Evolutionary conservation across 2,888 invertebrate species (phyloP), one percentile per base, ranked within the genome.

Genomic region (Idaea straminata): DNA sequence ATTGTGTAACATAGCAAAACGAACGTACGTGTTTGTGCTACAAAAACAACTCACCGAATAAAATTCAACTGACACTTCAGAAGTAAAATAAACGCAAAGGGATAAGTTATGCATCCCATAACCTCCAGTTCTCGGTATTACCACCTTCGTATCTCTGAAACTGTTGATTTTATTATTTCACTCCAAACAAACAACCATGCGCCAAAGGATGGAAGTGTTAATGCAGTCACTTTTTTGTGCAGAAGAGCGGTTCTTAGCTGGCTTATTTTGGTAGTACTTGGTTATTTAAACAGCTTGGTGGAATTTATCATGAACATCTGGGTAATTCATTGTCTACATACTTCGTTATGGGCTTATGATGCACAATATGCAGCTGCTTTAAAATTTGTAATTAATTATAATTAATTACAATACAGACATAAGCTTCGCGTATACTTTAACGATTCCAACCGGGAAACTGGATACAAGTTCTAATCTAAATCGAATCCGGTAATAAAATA

Each of bases 71-170:
- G 13, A 47, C 47, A 47, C 47, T 47, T 47, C 47, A 47, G 47
- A 47, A 47, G 47, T 47, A 47, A 47, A 47, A 47, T 47, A 47
- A 47, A 47, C 58, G 63, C 59, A 59, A 35, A 36, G 66, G 68
- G 71, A 72, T 71, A 66, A 72, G 60, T 64, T 69, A 69, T 69
- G 65, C 68, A 61, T 60, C 36, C 65, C 70, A 63, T 66, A 61
- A 34, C 64, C 38, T 63, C 57, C 62, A 61, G 61, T 72, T 72
- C 72, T 66, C 62, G 61, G 72, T 67, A 73, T 65, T 66, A 57
- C 62, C 70, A 65, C 68, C 66, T 25, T 13, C 59, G 47, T 60
- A 47, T 65, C 66, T 63, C 61, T 63, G 63, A 64, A 61, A 64
- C 61, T 64, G 66, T 68, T 66, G 61, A 58, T 64, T 66, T 64